Evolutionary conservation across 2,888 invertebrate genomes (phyloP).

Genomic region (Tortrix viridana): DNA sequence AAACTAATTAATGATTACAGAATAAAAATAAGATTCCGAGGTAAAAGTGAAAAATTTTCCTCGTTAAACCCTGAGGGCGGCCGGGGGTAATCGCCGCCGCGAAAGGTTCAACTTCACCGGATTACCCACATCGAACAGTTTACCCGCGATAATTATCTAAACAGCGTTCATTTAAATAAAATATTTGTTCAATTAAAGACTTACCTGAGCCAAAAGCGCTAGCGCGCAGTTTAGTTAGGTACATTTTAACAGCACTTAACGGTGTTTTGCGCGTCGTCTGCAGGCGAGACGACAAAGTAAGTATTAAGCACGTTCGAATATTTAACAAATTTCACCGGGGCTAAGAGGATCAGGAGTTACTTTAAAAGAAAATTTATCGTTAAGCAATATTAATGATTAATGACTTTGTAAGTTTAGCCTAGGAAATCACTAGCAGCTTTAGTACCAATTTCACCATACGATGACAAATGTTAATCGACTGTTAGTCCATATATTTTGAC

Average conservation of each 20-base stretch:
- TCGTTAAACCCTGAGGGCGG: conserved; percentile 15
- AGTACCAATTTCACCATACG: too few relatives aligned
- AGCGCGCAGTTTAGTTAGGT: conserved; percentile 22
- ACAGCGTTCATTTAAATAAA: conserved; percentile 33
- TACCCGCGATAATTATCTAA: conserved; percentile 30
- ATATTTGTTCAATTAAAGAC: conserved; percentile 34
- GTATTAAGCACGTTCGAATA: conserved; percentile 19
- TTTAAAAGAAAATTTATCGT: too few relatives aligned
- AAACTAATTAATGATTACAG: conserved; percentile 26
- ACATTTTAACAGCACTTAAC: conserved; percentile 21
- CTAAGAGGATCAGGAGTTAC: too few relatives aligned
- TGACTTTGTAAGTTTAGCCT: too few relatives aligned
- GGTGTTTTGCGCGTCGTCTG: conserved; percentile 12
- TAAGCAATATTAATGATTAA: too few relatives aligned
- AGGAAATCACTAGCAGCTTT: too few relatives aligned
- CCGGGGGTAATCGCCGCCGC: conserved; percentile 1
- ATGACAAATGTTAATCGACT: too few relatives aligned
- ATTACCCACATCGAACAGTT: conserved; percentile 24
- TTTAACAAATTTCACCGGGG: too few relatives aligned
- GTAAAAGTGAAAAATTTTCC: conserved; percentile 20
- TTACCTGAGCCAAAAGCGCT: conserved; percentile 19
- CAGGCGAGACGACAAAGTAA: conserved; percentile 13
- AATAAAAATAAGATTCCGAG: conserved; percentile 16
- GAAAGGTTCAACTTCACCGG: conserved; percentile 25
- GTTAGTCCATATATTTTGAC: too few relatives aligned